Conservation (phyloP, 1,140 invertebrate species). For the Xylocopa sonorina region DNA sequence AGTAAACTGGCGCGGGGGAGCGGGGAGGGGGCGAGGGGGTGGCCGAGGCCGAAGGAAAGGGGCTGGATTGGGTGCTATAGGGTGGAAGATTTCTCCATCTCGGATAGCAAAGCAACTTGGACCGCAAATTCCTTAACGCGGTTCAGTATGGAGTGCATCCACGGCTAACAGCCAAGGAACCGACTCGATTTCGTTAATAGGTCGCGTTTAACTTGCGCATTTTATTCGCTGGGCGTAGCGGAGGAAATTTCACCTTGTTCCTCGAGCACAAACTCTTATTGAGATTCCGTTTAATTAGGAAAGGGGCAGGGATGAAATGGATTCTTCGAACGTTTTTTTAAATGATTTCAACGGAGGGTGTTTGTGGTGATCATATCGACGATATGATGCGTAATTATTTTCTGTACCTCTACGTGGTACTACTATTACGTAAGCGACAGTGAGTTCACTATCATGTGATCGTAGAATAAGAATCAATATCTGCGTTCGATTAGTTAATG, state of each 20-base stretch:
- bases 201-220: constrained; percentile 60
- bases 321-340: background rate
- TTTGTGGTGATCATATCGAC: too few relatives aligned
- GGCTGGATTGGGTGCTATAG: constrained; percentile 53
- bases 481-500: too few relatives aligned
- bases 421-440: too few relatives aligned
- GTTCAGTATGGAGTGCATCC: constrained; percentile 61
- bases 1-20: constrained; percentile 60
- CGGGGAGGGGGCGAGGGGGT: background rate
- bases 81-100: constrained; percentile 67
- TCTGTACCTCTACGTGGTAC: too few relatives aligned
- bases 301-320: background rate
- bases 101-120: constrained; percentile 67
- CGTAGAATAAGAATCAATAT: too few relatives aligned
- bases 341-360: background rate
- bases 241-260: constrained; percentile 33
- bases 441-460: too few relatives aligned
- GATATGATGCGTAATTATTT: too few relatives aligned
- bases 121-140: constrained; percentile 73
- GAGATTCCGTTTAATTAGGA: background rate
- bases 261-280: constrained; percentile 4
- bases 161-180: constrained; percentile 58
- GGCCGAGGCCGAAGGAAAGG: constrained; percentile 31
- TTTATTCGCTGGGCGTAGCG: constrained; percentile 32
- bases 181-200: constrained; percentile 69